Percentiles rank a stretch among this genome's conserved stretches.
Evolutionary conservation across 2,888 invertebrate genomes (phyloP).

Genomic region (Orthosia cruda): DNA sequence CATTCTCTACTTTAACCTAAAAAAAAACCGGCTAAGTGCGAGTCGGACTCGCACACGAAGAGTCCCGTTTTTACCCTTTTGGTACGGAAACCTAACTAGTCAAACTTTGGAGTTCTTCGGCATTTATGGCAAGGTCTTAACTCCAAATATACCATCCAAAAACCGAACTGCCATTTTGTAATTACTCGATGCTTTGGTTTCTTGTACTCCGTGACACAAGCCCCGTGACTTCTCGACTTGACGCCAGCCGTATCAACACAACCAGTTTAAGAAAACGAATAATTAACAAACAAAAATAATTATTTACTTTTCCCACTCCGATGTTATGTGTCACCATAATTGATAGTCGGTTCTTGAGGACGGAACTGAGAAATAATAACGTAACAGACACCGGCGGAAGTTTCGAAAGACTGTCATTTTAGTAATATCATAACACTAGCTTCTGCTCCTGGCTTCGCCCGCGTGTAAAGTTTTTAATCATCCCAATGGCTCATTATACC

Average conservation of each 20-base stretch:
- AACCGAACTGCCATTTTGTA: not conserved
- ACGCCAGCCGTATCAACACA: constrained; percentile 48
- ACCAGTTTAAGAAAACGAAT: constrained; percentile 52
- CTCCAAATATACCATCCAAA: too few relatives aligned
- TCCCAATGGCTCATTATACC: not conserved
- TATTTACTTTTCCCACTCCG: constrained; percentile 46
- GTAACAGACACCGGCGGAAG: constrained; percentile 55
- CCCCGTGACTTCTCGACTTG: constrained; percentile 2
- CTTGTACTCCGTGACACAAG: constrained; percentile 9
- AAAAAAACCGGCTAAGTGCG: too few relatives aligned
- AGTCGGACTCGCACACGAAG: too few relatives aligned
- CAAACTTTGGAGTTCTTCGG: too few relatives aligned
- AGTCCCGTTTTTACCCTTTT: too few relatives aligned
- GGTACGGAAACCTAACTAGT: too few relatives aligned
- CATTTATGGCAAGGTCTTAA: too few relatives aligned
- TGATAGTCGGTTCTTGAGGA: constrained; percentile 41
- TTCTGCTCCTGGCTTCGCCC: not conserved
- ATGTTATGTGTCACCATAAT: constrained; percentile 57
- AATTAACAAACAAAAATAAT: constrained; percentile 50
- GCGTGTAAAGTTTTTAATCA: not conserved
- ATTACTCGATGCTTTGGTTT: not conserved
- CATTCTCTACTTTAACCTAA: too few relatives aligned
- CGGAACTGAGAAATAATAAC: constrained; percentile 51
- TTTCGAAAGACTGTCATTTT: constrained; percentile 61
- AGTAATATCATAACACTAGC: constrained; percentile 47